Evolutionary conservation across 2,888 invertebrate species (phyloP).

Genomic region (Criorhina ranunculi): DNA sequence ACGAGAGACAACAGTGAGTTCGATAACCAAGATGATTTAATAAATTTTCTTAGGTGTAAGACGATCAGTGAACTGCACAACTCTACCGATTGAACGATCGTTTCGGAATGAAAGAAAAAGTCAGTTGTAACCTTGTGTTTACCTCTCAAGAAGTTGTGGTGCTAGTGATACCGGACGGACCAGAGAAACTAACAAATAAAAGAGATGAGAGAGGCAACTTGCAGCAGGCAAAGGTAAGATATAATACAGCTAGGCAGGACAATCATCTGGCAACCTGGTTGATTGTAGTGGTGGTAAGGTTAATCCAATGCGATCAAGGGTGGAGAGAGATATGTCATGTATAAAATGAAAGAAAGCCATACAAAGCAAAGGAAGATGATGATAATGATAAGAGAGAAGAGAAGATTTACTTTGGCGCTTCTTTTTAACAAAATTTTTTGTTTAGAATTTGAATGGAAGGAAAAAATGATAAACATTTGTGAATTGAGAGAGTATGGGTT

Average conservation of each 20-base stretch:
- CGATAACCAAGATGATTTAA: constrained; percentile 30
- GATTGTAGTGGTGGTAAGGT: constrained; percentile 30
- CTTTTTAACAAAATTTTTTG: constrained; percentile 51
- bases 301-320: constrained; percentile 45
- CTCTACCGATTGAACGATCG: constrained; percentile 83
- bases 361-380: constrained; percentile 13
- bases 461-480: constrained; percentile 54
- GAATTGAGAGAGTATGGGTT: constrained; percentile 26
- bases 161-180: background rate
- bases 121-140: constrained; percentile 78
- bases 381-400: constrained; percentile 24
- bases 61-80: constrained; percentile 71
- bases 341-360: constrained; percentile 17
- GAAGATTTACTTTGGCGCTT: constrained; percentile 59
- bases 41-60: constrained; percentile 35
- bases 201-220: constrained; percentile 51
- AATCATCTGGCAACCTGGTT: constrained; percentile 31
- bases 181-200: constrained; percentile 13
- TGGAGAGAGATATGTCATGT: constrained; percentile 51
- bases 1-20: constrained; percentile 16
- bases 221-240: constrained; percentile 22
- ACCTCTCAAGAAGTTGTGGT: constrained; percentile 76
- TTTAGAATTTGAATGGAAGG: constrained; percentile 72
- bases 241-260: constrained; percentile 26
- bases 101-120: constrained; percentile 83